Evolutionary conservation across 2,888 invertebrate genomes (phyloP).

Genomic region (Poecilobothrus nobilitatus): DNA sequence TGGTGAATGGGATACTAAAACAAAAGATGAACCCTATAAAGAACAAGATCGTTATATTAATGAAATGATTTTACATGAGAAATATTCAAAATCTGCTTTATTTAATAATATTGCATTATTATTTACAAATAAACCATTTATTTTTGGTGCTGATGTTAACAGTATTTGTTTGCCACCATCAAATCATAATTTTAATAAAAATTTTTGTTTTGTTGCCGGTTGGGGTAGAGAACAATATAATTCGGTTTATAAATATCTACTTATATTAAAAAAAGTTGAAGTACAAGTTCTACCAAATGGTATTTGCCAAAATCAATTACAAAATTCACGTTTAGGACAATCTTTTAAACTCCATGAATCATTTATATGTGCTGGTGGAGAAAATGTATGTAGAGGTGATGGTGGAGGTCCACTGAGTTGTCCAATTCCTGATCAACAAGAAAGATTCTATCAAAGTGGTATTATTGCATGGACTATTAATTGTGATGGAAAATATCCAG

Average conservation of each 20-base stretch:
- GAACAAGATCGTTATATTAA: slow-evolving; percentile 55
- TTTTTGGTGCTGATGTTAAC: slow-evolving; percentile 58
- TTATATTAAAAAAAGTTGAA: slow-evolving; percentile 65
- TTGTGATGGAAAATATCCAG: slow-evolving; percentile 61
- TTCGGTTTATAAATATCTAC: slow-evolving; percentile 62
- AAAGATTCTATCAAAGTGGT: slow-evolving; percentile 44
- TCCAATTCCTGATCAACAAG: slow-evolving; percentile 47
- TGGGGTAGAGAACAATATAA: slow-evolving; percentile 60
- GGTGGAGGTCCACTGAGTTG: slow-evolving; percentile 75
- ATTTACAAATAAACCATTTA: slow-evolving; percentile 49
- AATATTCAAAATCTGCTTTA: slow-evolving; percentile 44
- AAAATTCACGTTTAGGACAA: slow-evolving; percentile 23
- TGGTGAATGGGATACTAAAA: slow-evolving; percentile 81
- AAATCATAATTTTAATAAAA: slow-evolving; percentile 42
- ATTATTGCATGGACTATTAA: slow-evolving; percentile 79
- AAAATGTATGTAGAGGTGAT: slow-evolving; percentile 60
- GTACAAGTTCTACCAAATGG: slow-evolving; percentile 55
- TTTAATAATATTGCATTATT: slow-evolving; percentile 67
- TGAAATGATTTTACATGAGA: slow-evolving; percentile 39
- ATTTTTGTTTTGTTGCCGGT: slow-evolving; percentile 62
- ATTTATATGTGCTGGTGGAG: no score
- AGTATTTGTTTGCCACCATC: slow-evolving; percentile 60
- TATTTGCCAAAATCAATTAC: slow-evolving; percentile 46
- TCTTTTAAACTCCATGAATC: slow-evolving; percentile 77
- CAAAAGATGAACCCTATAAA: slow-evolving; percentile 57